Conservation (phyloP, 2,888 invertebrate species). For the Rhamnusium bicolor region DNA sequence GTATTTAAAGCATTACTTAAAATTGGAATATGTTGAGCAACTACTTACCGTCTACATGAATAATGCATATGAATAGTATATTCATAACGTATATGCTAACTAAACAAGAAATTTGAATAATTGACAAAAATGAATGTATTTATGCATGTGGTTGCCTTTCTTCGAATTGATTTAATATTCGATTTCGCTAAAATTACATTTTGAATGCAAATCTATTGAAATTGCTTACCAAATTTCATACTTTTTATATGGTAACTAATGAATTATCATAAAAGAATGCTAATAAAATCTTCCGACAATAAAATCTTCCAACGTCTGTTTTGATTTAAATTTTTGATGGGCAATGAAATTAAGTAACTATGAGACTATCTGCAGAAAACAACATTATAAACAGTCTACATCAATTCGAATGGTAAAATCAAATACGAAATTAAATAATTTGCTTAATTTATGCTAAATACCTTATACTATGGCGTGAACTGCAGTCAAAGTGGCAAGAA, state of each 20-base stretch:
- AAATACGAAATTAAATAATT: neutral
- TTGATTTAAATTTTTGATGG: conserved; percentile 4
- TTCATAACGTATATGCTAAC: conserved; percentile 21
- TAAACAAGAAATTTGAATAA: conserved; percentile 25
- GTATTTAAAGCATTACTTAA: conserved; percentile 25
- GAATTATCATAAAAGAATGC: conserved; percentile 8
- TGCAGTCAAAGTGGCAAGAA: neutral
- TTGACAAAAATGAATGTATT: conserved; percentile 24
- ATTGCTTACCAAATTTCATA: conserved; percentile 19
- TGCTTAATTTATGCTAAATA: neutral
- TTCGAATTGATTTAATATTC: conserved; percentile 24
- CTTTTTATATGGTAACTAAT: conserved; percentile 9
- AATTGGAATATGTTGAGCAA: conserved; percentile 24
- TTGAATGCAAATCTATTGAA: conserved; percentile 19
- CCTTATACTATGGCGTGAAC: neutral
- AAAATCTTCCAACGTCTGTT: neutral
- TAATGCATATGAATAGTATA: conserved; percentile 21
- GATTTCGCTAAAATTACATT: conserved; percentile 11
- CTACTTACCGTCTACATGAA: conserved; percentile 16
- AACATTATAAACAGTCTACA: neutral
- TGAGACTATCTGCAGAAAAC: neutral
- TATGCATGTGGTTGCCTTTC: conserved; percentile 18
- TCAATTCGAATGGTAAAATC: neutral
- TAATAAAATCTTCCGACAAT: neutral
- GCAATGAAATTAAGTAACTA: neutral